Evolutionary conservation across 2,113 vertebrate species (phyloP).

Genomic region (Aptenodytes forsteri): DNA sequence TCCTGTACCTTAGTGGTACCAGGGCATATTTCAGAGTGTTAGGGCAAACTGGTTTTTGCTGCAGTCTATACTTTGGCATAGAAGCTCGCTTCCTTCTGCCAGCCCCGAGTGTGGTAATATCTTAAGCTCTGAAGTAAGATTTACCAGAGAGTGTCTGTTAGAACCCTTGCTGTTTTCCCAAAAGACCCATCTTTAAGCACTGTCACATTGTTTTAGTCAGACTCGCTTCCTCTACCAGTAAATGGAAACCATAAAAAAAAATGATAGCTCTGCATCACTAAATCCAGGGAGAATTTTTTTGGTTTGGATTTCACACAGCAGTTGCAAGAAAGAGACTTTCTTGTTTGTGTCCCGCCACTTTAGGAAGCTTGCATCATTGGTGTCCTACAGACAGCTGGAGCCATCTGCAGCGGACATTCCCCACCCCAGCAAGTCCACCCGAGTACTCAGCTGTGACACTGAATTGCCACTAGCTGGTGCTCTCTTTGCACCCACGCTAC

Average conservation of each 20-base stretch:
- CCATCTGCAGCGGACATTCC: not conserved
- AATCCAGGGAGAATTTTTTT: not conserved
- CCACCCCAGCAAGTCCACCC: not conserved
- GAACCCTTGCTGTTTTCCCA: not conserved
- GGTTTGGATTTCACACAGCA: not conserved
- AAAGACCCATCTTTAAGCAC: not conserved
- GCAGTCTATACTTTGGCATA: not conserved
- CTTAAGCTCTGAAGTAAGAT: not conserved
- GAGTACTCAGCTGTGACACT: not conserved
- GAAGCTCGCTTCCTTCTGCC: not conserved
- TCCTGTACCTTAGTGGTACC: not conserved
- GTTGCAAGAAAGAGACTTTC: not conserved
- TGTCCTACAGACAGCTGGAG: not conserved
- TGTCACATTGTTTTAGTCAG: not conserved
- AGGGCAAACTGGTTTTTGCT: not conserved
- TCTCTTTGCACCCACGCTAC: not conserved
- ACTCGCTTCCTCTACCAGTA: not conserved
- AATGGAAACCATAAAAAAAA: not conserved
- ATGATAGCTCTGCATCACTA: not conserved
- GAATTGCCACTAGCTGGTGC: not conserved
- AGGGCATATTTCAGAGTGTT: not conserved
- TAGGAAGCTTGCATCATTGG: not conserved
- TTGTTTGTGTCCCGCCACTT: not conserved
- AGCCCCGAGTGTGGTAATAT: not conserved
- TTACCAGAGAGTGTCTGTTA: not conserved